Evolutionary conservation across 2,797 vertebrate genomes (phyloP), one percentile per base, ranked within the genome.

Genomic region (Clarias fuscus): DNA sequence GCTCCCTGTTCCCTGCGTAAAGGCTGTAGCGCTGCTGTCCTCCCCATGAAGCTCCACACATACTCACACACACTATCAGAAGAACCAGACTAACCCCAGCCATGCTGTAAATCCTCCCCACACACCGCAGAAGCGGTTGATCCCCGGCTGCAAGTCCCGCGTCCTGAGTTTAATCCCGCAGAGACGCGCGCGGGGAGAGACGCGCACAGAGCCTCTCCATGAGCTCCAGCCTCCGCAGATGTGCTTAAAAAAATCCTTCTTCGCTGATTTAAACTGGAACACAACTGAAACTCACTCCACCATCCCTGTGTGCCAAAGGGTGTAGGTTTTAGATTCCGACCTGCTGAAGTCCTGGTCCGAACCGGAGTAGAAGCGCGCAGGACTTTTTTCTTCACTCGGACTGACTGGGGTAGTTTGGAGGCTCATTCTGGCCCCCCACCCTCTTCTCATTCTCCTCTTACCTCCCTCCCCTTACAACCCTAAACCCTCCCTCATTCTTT

Each of bases 1-100:
- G 64, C 40, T 76, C 83, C 48, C 82, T 89, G 81, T 71, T 85
- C 80, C 88, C 76, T 73, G 85, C 78, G 59, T 81, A 80, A 7
- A 76, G 77, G 77, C 71, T 86, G 81, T 81, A 85, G 30, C 73
- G 73, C 48, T 85, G 75, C 73, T 56, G 64, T 70, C 73, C 75
- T 64, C 27, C 65, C 84, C 84, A 75, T 7, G 53, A 75, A 18
- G 70, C 43, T 77, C 62, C 82, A 65, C 82, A 83, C 79, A 79
- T 84, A 61, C 64, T 68, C 80, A 81, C 67, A 76, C 59, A 85
- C 71, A 83, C 56, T 81, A 83, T n/a, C 72, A 87, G 73, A 22
- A 85, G 48, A 20, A 59, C 48, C 64, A 59, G 62, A 6, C 40
- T 10, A 27, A 53, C 37, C 5, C 62, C 62, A 53, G 79, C 79